Base-by-base conservation (phyloP, 2,113 vertebrate species). In the Psilopogon haemacephalus region DNA sequence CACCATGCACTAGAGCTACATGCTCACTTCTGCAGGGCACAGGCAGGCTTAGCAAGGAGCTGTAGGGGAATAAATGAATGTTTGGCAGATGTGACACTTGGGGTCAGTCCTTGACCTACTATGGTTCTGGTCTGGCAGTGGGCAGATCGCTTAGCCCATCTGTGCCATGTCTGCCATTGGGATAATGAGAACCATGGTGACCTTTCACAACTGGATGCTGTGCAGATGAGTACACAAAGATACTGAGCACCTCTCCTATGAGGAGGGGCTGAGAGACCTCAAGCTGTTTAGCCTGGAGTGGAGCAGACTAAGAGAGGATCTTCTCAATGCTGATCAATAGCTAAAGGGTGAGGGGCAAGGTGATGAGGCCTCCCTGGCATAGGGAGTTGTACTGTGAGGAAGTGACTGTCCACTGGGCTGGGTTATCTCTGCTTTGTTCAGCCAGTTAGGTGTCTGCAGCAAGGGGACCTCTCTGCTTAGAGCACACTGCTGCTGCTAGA, bases 61-160 rank as follows among this genome's bases (percentile, higher is more conserved):
- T 24, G n/a, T 1, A 1, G 42, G 52, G 80, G 64, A 69, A 27
- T 23, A 60, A 73, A 21, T 32, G 30, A 37, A 46, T 74, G 3
- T 48, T 28, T 5, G 21, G 37, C 68, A 75, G 16, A 12, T 19
- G 38, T 35, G 70, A 44, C 17, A 5, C 33, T 27, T 16, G 40
- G 37, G 35, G 27, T 65, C 14, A 48, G 3, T n/a, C 58, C 35
- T 38, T 58, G 38, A 27, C 30, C 33, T n/a, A 35, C 44, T 54
- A 0, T 1, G 5, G 40, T 33, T 63, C 65, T 70, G 0, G 0
- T 55, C 59, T 70, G 73, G 37, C 60, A 33, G 2, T 0, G 35
- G 48, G 33, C 37, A 42, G 42, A 14, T 58, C 67, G 10, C 16
- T 55, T 1, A 20, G 9, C 12, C 28, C 26, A 14, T 8, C n/a